Conservation (phyloP, 2,797 vertebrate genomes). For the Pipistrellus pipistrellus region DNA sequence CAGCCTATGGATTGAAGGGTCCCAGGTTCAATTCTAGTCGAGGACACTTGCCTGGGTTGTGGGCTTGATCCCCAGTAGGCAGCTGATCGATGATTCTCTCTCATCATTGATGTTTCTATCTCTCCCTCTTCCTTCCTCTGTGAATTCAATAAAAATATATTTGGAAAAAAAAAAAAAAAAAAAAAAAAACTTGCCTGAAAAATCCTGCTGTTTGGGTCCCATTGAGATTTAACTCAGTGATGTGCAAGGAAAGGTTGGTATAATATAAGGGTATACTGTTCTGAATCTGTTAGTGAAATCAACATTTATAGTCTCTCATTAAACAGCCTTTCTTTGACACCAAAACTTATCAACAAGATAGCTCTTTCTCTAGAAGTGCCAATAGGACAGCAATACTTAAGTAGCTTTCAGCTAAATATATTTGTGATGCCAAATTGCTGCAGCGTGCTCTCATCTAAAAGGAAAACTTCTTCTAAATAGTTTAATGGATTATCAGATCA, state of each 20-base stretch:
- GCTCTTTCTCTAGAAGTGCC: slow-evolving; percentile 63
- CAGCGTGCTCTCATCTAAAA: slow-evolving; percentile 64
- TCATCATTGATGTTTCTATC: too few relatives aligned
- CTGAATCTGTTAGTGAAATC: slow-evolving; percentile 75
- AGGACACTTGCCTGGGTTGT: too few relatives aligned
- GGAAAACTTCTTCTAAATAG: slow-evolving; percentile 76
- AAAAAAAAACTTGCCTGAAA: background rate
- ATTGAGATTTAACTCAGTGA: slow-evolving; percentile 35
- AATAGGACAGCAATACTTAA: slow-evolving; percentile 65
- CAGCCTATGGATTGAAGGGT: too few relatives aligned
- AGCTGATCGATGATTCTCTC: too few relatives aligned
- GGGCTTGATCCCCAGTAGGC: too few relatives aligned
- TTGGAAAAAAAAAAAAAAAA: background rate
- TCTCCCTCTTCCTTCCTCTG: too few relatives aligned
- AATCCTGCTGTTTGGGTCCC: slow-evolving; percentile 15
- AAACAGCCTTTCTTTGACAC: slow-evolving; percentile 69
- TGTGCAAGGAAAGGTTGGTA: slow-evolving; percentile 44
- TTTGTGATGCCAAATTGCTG: slow-evolving; percentile 74
- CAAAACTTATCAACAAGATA: slow-evolving; percentile 54
- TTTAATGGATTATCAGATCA: slow-evolving; percentile 89
- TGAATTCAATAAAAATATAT: too few relatives aligned
- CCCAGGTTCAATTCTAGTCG: too few relatives aligned
- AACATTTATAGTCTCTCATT: slow-evolving; percentile 76
- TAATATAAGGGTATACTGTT: slow-evolving; percentile 49
- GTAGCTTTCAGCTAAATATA: slow-evolving; percentile 73